phyloP scores from a whole-genome alignment of 2,888 invertebrate genomes.

The Volucella inflata region DNA sequence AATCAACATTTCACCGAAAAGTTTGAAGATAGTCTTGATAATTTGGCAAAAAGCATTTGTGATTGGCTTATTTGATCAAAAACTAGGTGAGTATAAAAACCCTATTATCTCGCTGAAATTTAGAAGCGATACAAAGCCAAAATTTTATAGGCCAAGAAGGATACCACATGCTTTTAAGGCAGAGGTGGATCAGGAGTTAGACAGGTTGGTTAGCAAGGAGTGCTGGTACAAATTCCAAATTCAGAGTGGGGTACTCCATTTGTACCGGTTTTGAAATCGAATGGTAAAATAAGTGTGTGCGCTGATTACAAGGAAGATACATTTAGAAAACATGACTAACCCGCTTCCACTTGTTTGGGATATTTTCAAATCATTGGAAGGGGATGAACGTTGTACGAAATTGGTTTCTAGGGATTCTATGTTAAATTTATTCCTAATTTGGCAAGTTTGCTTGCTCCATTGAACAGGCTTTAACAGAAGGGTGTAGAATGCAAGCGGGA shows the following conservation, averaged over 20 bases:
- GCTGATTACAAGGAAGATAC: background rate
- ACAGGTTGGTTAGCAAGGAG: background rate
- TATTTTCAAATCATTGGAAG: too few relatives aligned
- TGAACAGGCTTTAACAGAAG: background rate
- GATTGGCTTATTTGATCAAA: conserved; percentile 12
- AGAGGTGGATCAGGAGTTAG: too few relatives aligned
- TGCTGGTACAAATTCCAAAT: conserved; percentile 9
- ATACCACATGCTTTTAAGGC: conserved; percentile 4
- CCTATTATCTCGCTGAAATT: too few relatives aligned
- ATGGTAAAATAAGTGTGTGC: conserved; percentile 22
- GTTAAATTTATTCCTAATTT: too few relatives aligned
- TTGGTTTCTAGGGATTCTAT: too few relatives aligned
- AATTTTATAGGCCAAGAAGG: conserved; percentile 18
- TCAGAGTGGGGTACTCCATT: conserved; percentile 22
- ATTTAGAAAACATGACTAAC: too few relatives aligned
- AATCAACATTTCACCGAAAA: background rate
- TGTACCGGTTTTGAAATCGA: conserved; percentile 21
- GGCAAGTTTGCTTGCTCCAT: background rate
- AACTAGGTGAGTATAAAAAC: background rate
- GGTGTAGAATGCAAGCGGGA: background rate
- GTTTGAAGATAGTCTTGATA: too few relatives aligned
- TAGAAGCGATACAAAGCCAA: conserved; percentile 9
- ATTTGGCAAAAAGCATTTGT: background rate
- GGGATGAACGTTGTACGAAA: too few relatives aligned
- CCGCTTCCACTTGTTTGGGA: too few relatives aligned